Evolutionary conservation across 2,797 vertebrate species (phyloP).

Genomic region (Acanthopagrus latus): DNA sequence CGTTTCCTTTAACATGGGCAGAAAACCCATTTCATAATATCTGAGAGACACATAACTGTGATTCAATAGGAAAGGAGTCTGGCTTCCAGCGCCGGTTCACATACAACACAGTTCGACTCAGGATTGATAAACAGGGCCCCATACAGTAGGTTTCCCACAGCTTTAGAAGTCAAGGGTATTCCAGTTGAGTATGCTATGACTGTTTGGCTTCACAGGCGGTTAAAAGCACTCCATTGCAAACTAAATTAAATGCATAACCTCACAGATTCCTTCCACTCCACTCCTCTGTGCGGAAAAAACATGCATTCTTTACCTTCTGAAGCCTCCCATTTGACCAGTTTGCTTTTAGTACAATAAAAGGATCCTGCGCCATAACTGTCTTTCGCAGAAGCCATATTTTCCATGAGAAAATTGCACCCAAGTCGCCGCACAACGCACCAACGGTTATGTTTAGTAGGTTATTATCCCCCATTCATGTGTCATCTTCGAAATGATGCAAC

Average conservation of each 20-base stretch:
- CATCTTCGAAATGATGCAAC: slow-evolving; percentile 57
- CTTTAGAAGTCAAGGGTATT: slow-evolving; percentile 59
- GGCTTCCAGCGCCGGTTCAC: slow-evolving; percentile 69
- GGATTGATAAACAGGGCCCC: slow-evolving; percentile 75
- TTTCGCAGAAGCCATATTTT: slow-evolving; percentile 39
- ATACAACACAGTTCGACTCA: slow-evolving; percentile 60
- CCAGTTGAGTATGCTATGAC: slow-evolving; percentile 19
- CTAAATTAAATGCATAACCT: slow-evolving; percentile 25
- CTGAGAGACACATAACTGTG: slow-evolving; percentile 77
- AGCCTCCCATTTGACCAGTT: slow-evolving; percentile 34
- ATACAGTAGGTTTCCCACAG: slow-evolving; percentile 50
- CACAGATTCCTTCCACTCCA: slow-evolving; percentile 11
- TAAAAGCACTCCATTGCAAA: slow-evolving; percentile 35
- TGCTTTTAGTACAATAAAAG: slow-evolving; percentile 39
- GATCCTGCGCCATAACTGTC: slow-evolving; percentile 9
- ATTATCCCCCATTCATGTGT: slow-evolving; percentile 36
- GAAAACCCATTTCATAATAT: slow-evolving; percentile 85
- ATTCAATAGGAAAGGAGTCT: slow-evolving; percentile 74
- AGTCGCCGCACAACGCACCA: slow-evolving; percentile 19
- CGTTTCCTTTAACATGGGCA: slow-evolving; percentile 86
- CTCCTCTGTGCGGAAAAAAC: slow-evolving; percentile 24
- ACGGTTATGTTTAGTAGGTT: slow-evolving; percentile 26
- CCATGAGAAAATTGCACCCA: slow-evolving; percentile 33
- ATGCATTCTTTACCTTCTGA: slow-evolving; percentile 19
- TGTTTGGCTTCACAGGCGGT: slow-evolving; percentile 27